These are phyloP conservation scores for Halichoerus grypus DNA, from an alignment of 2,113 vertebrate species.

Conservation along the genomic window DNA sequence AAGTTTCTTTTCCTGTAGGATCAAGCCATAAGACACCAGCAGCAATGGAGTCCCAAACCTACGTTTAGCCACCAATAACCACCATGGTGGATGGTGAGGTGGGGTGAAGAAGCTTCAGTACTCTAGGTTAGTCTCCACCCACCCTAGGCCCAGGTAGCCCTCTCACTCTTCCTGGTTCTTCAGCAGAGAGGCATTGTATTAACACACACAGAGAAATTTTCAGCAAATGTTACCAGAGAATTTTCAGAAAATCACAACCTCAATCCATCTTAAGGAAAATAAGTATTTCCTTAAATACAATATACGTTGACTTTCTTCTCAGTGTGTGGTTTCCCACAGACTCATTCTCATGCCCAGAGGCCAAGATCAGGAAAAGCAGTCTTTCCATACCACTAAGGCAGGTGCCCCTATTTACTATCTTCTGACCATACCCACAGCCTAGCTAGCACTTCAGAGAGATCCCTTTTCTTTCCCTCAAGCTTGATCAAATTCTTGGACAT, in stretches of 20 bases:
- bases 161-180: background rate
- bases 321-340: background rate
- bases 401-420: background rate
- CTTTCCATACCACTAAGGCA: background rate
- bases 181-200: background rate
- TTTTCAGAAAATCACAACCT: constrained; percentile 11
- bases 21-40: background rate
- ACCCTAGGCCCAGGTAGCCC: background rate
- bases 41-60: background rate
- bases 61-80: background rate
- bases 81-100: no score
- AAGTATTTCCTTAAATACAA: constrained; percentile 13
- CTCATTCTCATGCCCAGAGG: background rate
- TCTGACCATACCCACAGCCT: background rate
- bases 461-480: background rate
- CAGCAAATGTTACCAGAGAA: background rate
- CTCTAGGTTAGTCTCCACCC: background rate
- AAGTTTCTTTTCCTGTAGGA: background rate
- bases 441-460: background rate
- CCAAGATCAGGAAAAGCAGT: background rate
- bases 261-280: constrained; percentile 21
- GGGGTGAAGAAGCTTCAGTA: rapidly evolving
- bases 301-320: background rate
- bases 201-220: background rate
- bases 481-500: background rate